phyloP scores from a whole-genome alignment of 2,113 vertebrate genomes.

The Acinonyx jubatus region DNA sequence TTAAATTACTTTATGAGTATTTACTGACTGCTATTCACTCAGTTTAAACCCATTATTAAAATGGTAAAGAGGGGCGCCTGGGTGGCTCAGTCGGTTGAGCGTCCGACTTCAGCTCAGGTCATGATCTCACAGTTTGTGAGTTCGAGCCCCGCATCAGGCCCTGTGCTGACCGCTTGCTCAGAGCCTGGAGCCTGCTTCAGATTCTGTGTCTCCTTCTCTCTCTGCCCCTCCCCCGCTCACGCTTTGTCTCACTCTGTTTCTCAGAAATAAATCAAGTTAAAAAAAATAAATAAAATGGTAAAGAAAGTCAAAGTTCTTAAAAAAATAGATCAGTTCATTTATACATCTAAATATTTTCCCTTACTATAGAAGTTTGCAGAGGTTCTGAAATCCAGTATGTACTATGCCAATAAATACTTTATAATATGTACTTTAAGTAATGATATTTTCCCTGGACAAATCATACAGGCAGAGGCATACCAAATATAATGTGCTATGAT shows the following conservation, averaged over 20 bases:
- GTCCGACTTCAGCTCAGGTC: too few relatives aligned
- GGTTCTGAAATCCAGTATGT: neutral
- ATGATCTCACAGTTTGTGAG: too few relatives aligned
- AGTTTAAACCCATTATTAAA: neutral
- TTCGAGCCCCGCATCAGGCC: too few relatives aligned
- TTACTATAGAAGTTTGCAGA: neutral
- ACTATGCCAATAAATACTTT: neutral
- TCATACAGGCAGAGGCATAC: neutral
- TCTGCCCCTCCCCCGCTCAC: too few relatives aligned
- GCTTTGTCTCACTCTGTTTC: too few relatives aligned
- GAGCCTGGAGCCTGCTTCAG: too few relatives aligned
- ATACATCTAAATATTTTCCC: neutral
- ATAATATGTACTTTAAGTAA: neutral
- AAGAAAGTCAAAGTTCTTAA: neutral
- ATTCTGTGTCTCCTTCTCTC: too few relatives aligned
- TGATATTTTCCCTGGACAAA: neutral
- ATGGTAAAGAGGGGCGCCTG: neutral
- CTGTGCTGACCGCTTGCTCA: too few relatives aligned
- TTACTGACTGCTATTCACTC: neutral
- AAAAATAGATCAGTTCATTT: neutral
- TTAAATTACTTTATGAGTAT: neutral
- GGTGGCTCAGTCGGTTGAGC: too few relatives aligned
- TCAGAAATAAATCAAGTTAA: too few relatives aligned
- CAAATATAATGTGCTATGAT: neutral
- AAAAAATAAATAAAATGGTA: neutral